Evolutionary conservation across 2,888 invertebrate genomes (phyloP), one percentile per base, ranked within the genome.

Genomic region (Dolichopus griseipennis): DNA sequence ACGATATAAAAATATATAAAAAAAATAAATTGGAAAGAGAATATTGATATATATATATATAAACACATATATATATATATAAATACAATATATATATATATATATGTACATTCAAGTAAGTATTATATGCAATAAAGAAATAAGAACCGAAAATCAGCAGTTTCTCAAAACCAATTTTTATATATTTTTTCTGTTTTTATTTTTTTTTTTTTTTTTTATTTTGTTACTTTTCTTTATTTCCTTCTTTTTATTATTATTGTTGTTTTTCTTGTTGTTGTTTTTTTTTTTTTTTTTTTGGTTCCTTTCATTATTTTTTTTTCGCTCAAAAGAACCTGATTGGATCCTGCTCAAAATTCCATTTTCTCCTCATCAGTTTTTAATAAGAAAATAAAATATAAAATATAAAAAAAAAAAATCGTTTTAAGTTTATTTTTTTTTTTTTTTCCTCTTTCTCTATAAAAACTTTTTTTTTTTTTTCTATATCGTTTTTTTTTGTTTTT

Each of bases 321-420:
- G 18, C 52, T 52, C 52, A 52, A 52, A 52, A 52, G 52, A 52
- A 52, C 52, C 52, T 52, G 52, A 52, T 52, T 52, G 52, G 52
- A 52, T 52, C 52, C 52, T 52, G 52, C 52, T 52, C 52, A 15
- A 52, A n/a, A 52, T 52, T 52, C n/a, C 52, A 52, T 52, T 52
- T 52, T 52, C 52, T 52, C 52, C 52, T 52, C 52, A 52, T 52
- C 52, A 52, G 52, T 52, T 52, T 52, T 52, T 15, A 52, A 52
- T n/a, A 52, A 52, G 52, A 52, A 52, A 12, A 41, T 41, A 52
- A 52, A n/a, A n/a, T n/a, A n/a, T n/a, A n/a, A n/a, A n/a, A n/a
- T n/a, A n/a, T n/a, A n/a, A n/a, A n/a, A n/a, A n/a, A 52, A 52
- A 52, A 52, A 52, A 52, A 52, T 52, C 37, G 37, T 37, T 37